Conservation (phyloP, 2,113 vertebrate species). For the Chloropsis cyanopogon region DNA sequence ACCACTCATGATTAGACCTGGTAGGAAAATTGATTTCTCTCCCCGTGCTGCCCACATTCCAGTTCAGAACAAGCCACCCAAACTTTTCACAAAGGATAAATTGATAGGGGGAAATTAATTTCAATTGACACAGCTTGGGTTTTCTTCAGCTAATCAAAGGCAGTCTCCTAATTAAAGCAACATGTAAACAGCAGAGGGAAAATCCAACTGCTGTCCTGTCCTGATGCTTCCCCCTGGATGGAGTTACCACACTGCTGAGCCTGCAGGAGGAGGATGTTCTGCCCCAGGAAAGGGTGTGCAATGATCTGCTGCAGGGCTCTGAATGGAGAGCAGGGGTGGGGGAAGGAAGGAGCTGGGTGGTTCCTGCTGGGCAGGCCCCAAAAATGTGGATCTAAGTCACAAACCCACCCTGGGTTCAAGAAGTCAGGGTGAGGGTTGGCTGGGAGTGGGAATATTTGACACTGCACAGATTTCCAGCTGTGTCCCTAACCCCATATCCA, state of each 20-base stretch:
- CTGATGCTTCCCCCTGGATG: background rate
- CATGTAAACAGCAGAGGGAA: background rate
- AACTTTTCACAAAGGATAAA: background rate
- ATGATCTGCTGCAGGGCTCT: background rate
- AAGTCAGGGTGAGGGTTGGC: accelerated
- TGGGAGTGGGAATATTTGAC: background rate
- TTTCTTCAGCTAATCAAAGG: background rate
- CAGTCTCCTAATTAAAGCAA: background rate
- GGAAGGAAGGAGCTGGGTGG: background rate
- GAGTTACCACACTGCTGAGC: background rate
- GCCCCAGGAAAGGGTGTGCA: background rate
- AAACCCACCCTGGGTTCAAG: background rate
- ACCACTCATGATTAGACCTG: background rate
- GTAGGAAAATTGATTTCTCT: conserved; percentile 35
- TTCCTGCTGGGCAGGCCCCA: background rate
- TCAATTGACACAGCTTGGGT: background rate
- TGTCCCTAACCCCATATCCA: background rate
- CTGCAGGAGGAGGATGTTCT: background rate
- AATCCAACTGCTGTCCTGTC: background rate
- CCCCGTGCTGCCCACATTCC: background rate
- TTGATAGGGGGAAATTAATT: background rate
- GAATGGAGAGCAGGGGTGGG: background rate
- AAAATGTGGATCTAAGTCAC: background rate
- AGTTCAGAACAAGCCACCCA: background rate
- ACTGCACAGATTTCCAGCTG: background rate